Percentiles rank a stretch among this genome's conserved stretches.
These are phyloP conservation scores for Anguilla marmorata DNA, from an alignment of 2,797 vertebrate species.

Conservation along the genomic window DNA sequence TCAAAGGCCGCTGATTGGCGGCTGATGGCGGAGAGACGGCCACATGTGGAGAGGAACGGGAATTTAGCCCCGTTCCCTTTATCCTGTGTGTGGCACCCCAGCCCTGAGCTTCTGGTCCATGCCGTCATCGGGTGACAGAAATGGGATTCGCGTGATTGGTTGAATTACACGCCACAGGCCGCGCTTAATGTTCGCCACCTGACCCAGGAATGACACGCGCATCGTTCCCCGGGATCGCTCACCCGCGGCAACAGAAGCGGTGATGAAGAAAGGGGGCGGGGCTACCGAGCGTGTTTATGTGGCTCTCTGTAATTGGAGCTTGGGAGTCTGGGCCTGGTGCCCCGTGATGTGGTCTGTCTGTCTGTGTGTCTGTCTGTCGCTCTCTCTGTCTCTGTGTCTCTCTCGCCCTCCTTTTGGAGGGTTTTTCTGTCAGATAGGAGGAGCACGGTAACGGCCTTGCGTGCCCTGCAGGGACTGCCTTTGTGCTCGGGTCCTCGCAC, in stretches of 20 bases:
- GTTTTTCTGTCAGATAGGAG: background rate
- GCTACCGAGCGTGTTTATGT: too few species aligned
- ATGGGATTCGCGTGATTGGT: slow-evolving; percentile 54
- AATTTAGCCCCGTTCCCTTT: too few species aligned
- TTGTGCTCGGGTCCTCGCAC: slow-evolving; percentile 53
- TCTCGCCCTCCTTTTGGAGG: background rate
- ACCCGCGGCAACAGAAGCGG: too few species aligned
- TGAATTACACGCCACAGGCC: slow-evolving; percentile 56
- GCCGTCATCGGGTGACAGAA: slow-evolving; percentile 30
- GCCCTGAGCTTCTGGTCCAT: too few species aligned
- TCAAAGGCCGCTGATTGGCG: too few species aligned
- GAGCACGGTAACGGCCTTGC: background rate
- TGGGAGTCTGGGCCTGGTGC: slow-evolving; percentile 54
- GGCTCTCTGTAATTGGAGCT: slow-evolving; percentile 64
- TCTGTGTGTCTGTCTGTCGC: background rate
- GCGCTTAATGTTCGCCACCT: slow-evolving; percentile 57
- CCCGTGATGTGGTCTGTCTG: slow-evolving; percentile 42
- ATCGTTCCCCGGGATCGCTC: too few species aligned
- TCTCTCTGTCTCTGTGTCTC: too few species aligned
- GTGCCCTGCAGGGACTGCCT: slow-evolving; percentile 26
- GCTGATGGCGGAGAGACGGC: too few species aligned
- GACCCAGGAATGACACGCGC: slow-evolving; percentile 33
- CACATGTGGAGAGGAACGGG: too few species aligned
- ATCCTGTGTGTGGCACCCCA: too few species aligned
- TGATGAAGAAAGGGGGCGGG: too few species aligned